These are phyloP conservation scores for Luffia ferchaultella DNA, from an alignment of 2,888 invertebrate species.

Conservation along the genomic window DNA sequence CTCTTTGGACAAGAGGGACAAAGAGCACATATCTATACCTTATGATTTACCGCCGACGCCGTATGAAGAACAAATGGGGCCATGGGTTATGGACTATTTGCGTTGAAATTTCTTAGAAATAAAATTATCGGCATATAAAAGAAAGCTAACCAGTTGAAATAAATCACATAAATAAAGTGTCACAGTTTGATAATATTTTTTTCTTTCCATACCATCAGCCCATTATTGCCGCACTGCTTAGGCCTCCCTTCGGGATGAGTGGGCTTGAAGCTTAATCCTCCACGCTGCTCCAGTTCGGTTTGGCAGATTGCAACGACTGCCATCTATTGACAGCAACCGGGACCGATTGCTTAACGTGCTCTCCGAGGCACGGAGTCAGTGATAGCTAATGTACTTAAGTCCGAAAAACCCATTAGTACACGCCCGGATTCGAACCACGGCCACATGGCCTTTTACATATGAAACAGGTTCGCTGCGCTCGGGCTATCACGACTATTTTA, in stretches of 20 bases:
- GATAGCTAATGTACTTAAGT: too few relatives aligned
- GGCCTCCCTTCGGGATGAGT: neutral
- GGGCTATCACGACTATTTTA: too few relatives aligned
- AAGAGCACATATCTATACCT: constrained; percentile 70
- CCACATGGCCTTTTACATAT: too few relatives aligned
- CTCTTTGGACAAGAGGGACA: constrained; percentile 42
- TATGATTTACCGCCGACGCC: constrained; percentile 84
- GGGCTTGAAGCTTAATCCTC: neutral
- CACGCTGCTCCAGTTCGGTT: neutral
- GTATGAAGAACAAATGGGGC: constrained; percentile 73
- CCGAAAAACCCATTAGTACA: too few relatives aligned
- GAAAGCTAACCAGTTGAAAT: neutral
- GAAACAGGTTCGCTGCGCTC: too few relatives aligned
- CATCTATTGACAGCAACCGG: too few relatives aligned
- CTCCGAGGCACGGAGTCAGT: too few relatives aligned
- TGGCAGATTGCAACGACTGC: too few relatives aligned
- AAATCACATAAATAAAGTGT: constrained; percentile 7
- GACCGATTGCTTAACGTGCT: too few relatives aligned
- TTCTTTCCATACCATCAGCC: neutral
- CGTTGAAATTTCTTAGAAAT: constrained; percentile 8
- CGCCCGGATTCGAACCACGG: too few relatives aligned
- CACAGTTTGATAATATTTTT: constrained; percentile 5
- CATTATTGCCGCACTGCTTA: neutral
- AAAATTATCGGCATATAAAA: neutral
- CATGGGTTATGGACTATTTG: constrained; percentile 73